Percentiles rank a stretch among this genome's conserved stretches.
Conservation (phyloP, 2,888 invertebrate genomes). For the Andrena hattorfiana region DNA sequence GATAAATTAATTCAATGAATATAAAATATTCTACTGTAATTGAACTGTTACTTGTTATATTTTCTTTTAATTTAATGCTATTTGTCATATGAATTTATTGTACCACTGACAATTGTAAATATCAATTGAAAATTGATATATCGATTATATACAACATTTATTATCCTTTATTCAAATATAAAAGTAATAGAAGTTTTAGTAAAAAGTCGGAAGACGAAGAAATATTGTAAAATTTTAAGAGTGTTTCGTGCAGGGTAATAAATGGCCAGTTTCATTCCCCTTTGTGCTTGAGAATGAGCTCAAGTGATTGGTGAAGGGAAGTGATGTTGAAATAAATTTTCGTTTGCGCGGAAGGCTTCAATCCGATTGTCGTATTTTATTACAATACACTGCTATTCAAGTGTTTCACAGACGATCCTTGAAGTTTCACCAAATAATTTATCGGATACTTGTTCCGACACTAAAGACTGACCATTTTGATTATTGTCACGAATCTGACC, state of each 20-base stretch:
- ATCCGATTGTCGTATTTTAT: neutral
- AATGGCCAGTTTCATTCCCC: neutral
- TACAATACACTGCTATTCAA: neutral
- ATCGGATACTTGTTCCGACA: neutral
- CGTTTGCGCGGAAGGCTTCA: neutral
- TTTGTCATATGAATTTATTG: neutral
- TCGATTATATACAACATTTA: neutral
- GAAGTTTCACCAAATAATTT: constrained; percentile 13
- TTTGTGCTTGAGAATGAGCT: neutral
- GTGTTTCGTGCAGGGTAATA: neutral
- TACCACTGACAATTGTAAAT: neutral
- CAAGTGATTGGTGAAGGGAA: neutral
- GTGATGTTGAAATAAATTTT: neutral
- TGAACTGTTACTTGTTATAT: neutral
- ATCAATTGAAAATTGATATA: neutral
- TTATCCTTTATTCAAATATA: neutral
- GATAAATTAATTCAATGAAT: neutral
- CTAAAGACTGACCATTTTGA: neutral
- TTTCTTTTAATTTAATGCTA: no score
- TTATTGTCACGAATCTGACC: neutral
- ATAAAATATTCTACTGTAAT: neutral
- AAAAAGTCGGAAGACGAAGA: neutral
- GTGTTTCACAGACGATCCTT: neutral
- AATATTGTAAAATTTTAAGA: neutral
- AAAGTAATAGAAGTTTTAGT: neutral